Conservation (phyloP, 2,888 invertebrate genomes). For the Gnatocerus cornutus region DNA sequence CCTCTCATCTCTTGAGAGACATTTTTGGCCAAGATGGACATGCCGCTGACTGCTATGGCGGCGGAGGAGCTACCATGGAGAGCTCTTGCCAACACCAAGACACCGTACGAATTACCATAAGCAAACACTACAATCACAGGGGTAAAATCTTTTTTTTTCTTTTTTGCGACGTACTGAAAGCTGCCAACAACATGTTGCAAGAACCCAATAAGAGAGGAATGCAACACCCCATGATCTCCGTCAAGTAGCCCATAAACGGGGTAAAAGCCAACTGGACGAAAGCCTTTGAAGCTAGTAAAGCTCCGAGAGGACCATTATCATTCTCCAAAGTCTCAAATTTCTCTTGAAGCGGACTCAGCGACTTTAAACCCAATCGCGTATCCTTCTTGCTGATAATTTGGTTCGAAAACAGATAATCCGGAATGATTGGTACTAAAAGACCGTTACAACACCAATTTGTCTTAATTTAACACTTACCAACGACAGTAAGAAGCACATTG, state of each 20-base stretch:
- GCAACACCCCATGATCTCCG: constrained; percentile 78
- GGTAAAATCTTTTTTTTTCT: neutral
- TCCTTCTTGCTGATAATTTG: constrained; percentile 62
- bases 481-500: constrained; percentile 90
- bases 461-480: constrained; percentile 79
- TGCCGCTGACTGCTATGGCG: constrained; percentile 85
- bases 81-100: constrained; percentile 82
- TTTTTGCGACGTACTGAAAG: constrained; percentile 76
- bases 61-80: constrained; percentile 88
- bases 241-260: constrained; percentile 82
- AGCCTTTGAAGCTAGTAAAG: constrained; percentile 84
- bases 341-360: constrained; percentile 68
- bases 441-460: neutral
- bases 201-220: constrained; percentile 81
- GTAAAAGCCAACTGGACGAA: constrained; percentile 85
- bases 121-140: constrained; percentile 78
- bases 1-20: constrained; percentile 75
- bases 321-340: constrained; percentile 71
- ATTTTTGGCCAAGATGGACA: constrained; percentile 83
- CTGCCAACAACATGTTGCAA: constrained; percentile 78
- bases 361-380: constrained; percentile 59
- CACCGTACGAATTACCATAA: constrained; percentile 80
- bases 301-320: constrained; percentile 80
- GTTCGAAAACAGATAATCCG: constrained; percentile 80
- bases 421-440: constrained; percentile 83